Evolutionary conservation across 2,113 vertebrate genomes (phyloP).

Genomic region (Strix aluco): DNA sequence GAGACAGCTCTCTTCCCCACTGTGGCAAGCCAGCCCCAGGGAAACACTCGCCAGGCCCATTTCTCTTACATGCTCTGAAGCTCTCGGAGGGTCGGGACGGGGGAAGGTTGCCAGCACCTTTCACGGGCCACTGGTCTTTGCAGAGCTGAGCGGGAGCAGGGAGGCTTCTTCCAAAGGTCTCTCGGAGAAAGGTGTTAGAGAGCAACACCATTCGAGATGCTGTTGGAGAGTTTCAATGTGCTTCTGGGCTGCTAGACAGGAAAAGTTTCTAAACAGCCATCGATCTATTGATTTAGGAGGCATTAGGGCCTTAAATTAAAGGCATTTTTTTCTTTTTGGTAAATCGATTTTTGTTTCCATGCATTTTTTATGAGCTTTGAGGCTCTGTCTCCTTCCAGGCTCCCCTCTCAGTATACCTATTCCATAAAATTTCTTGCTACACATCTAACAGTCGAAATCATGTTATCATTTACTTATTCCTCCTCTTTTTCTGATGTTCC

Average conservation of each 20-base stretch:
- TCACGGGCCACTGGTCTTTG: not conserved
- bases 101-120: not conserved
- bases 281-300: not conserved
- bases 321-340: not conserved
- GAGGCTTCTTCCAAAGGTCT: not conserved
- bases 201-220: not conserved
- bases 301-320: conserved; percentile 26
- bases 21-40: not conserved
- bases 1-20: not conserved
- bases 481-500: not conserved
- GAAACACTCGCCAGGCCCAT: not conserved
- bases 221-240: not conserved
- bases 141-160: not conserved
- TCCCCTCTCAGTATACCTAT: not conserved
- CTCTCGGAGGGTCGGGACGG: not conserved
- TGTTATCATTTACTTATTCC: not conserved
- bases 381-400: not conserved
- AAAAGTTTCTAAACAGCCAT: not conserved
- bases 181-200: not conserved
- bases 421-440: not conserved
- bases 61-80: not conserved
- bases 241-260: not conserved
- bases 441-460: not conserved
- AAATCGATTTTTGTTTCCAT: conserved; percentile 41
- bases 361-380: conserved; percentile 46